Conservation (phyloP, 2,888 invertebrate genomes). For the Drosophila neotestacea region DNA sequence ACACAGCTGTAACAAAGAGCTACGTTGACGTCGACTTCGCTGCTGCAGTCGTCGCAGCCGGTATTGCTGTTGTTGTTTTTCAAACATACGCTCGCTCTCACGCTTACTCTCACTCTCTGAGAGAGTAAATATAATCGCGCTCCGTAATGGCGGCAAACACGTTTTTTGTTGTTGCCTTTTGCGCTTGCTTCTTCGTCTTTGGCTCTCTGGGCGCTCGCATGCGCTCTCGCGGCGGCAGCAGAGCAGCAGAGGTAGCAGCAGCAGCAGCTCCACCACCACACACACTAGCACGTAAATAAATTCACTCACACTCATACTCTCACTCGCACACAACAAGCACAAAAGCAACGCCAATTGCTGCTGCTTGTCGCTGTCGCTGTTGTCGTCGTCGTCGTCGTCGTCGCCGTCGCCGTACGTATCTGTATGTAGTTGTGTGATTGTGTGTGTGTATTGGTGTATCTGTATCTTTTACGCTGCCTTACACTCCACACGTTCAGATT, state of each 20-base stretch:
- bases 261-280: conserved; percentile 53
- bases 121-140: conserved; percentile 17
- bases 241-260: conserved; percentile 23
- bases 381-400: conserved; percentile 31
- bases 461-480: conserved; percentile 85
- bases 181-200: conserved; percentile 71
- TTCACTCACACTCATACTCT: conserved; percentile 33
- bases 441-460: conserved; percentile 64
- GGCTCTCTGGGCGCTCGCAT: conserved; percentile 74
- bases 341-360: conserved; percentile 67
- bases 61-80: conserved; percentile 61
- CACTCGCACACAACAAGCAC: conserved; percentile 40
- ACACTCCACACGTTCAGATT: conserved; percentile 85
- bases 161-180: conserved; percentile 75
- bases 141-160: conserved; percentile 77
- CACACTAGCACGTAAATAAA: conserved; percentile 32
- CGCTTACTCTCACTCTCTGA: conserved; percentile 26
- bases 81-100: conserved; percentile 27
- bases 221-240: conserved; percentile 59
- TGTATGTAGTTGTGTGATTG: conserved; percentile 18
- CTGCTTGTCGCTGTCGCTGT: conserved; percentile 65
- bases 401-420: conserved; percentile 24
- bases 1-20: conserved; percentile 55
- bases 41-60: conserved; percentile 55
- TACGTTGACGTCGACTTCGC: conserved; percentile 47